phyloP scores from a whole-genome alignment of 2,113 vertebrate species.

The Lota lota region DNA sequence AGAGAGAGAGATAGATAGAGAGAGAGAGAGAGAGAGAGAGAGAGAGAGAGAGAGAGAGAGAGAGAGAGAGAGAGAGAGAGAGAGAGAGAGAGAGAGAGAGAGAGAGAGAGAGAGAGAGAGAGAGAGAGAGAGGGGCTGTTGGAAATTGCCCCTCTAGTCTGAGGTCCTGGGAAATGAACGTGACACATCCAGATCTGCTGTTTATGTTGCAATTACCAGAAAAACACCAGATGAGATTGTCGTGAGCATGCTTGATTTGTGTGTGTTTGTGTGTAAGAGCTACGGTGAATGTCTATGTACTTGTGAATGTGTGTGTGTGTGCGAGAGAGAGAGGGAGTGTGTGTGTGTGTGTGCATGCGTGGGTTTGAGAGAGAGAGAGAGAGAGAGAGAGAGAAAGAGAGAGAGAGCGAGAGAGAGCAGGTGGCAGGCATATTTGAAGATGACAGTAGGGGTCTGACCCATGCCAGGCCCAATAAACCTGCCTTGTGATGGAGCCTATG shows the following conservation, averaged over 20 bases:
- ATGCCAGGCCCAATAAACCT: conserved; percentile 74
- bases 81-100: too few species aligned
- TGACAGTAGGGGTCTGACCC: conserved; percentile 73
- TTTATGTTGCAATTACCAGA: conserved; percentile 76
- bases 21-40: not conserved
- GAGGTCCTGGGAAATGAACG: conserved; percentile 67
- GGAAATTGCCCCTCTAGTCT: conserved; percentile 63
- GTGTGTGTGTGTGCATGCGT: not conserved
- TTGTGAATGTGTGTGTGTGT: conserved; percentile 9
- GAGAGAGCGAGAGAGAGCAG: conserved; percentile 60
- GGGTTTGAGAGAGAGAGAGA: conserved; percentile 20
- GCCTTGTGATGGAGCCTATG: conserved; percentile 71
- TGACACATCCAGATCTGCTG: conserved; percentile 72
- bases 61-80: too few species aligned
- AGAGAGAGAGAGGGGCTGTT: conserved; percentile 48
- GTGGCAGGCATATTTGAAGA: conserved; percentile 77
- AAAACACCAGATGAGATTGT: conserved; percentile 75
- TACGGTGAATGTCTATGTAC: conserved; percentile 20
- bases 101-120: too few species aligned
- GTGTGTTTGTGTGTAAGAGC: conserved; percentile 38
- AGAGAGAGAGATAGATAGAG: too few species aligned
- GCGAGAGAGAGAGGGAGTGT: conserved; percentile 12
- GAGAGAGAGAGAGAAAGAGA: conserved; percentile 8
- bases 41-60: not conserved
- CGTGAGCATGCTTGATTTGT: conserved; percentile 37